phyloP scores from a whole-genome alignment of 2,888 invertebrate species.

The Sipha maydis region DNA sequence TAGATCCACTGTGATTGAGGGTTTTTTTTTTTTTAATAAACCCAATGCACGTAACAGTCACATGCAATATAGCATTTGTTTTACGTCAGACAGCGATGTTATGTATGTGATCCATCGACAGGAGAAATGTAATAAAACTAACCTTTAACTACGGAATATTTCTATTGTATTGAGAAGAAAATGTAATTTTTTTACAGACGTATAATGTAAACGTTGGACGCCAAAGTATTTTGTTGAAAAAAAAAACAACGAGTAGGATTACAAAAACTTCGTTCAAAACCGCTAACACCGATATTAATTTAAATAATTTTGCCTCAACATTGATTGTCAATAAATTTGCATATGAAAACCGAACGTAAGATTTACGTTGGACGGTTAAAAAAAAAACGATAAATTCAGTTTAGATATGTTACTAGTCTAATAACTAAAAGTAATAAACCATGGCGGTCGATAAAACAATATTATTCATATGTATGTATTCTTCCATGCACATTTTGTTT shows the following conservation, averaged over 20 bases:
- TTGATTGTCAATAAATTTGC: too few relatives aligned
- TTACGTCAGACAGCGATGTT: background rate
- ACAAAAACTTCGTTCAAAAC: background rate
- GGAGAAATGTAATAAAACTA: constrained; percentile 6
- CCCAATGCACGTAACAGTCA: background rate
- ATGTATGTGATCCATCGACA: background rate
- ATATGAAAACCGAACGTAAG: background rate
- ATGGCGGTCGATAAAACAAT: background rate
- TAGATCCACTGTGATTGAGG: background rate
- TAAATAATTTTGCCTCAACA: too few relatives aligned
- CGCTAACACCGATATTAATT: background rate
- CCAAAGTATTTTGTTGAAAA: too few relatives aligned
- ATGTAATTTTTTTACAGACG: background rate
- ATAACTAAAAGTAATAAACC: background rate
- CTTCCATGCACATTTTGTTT: too few relatives aligned
- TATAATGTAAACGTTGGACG: too few relatives aligned
- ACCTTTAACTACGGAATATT: background rate
- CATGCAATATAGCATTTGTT: background rate
- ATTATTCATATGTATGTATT: too few relatives aligned
- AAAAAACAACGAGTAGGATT: background rate
- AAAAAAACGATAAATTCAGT: background rate
- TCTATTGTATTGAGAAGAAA: background rate
- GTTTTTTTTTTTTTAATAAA: background rate
- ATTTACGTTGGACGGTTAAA: background rate
- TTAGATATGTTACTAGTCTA: background rate